Base-by-base conservation (phyloP, 2,113 vertebrate genomes). In the Nothobranchius kuhntae region DNA sequence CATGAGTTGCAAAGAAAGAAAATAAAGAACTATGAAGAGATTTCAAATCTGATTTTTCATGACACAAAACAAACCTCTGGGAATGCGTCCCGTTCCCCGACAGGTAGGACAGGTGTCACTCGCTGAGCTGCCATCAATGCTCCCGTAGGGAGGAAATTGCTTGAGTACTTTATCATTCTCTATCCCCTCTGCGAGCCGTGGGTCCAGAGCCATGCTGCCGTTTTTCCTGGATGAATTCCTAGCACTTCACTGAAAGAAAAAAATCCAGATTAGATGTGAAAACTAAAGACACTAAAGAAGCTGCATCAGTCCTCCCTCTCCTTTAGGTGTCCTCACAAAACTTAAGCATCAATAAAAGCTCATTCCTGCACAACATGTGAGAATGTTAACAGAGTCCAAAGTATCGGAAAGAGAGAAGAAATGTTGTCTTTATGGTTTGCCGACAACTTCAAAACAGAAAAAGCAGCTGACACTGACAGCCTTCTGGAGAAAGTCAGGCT, bases 71-170 rank as follows among this genome's bases (percentile, higher is more conserved):
- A 30, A 30, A 92, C 96, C 94, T 92, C 84, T 78, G 3, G 94
- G 93, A 63, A 97, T 95, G 17, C 91, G 84, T 5, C 95, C 95
- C 0, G 84, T 95, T 58, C 96, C 96, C 0, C 88, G 90, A 65
- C 95, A 96, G 0, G 95, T 96, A 4, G 95, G 95, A 56, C 95
- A 97, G 51, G 26, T 73, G 35, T 84, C 77, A 0, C 38, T 40
- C 38, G 38, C 9, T 1, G 38, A 40, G 38, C 62, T 46, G 3
- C 50, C 75, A 4, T 24, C 77, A 1, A 85, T 61, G 62, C 38
- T 17, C 2, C 92, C 91, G 7, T 93, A 93, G 0, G 71, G 47
- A 52, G 73, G 81, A 17, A 81, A 83, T 0, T 63, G 24, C 57
- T n/a, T 79, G 50, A 74, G 56, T 1, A 63, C 69, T 36, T 65